Evolutionary conservation across 2,797 vertebrate genomes (phyloP).

Genomic region (Miichthys miiuy): DNA sequence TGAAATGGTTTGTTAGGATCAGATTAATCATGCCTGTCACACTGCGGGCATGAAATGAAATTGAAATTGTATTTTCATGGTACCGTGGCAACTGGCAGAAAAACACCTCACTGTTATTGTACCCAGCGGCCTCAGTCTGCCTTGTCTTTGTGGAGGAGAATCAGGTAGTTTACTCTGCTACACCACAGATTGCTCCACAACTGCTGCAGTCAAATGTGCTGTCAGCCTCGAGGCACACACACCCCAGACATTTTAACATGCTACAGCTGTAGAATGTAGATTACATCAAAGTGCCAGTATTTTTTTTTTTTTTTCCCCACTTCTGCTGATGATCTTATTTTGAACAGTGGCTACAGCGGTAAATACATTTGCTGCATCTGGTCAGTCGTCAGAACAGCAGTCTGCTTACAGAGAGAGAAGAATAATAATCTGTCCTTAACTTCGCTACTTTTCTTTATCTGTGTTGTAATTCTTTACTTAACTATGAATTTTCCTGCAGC

Average conservation of each 20-base stretch:
- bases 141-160: slow-evolving; percentile 34
- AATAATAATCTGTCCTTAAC: neutral
- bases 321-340: slow-evolving; percentile 31
- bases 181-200: slow-evolving; percentile 44
- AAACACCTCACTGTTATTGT: slow-evolving; percentile 22
- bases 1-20: slow-evolving; percentile 29
- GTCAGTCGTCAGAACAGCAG: slow-evolving; percentile 1
- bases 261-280: slow-evolving; percentile 45
- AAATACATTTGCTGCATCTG: slow-evolving; percentile 25
- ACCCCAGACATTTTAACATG: slow-evolving; percentile 37
- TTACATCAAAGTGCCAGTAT: slow-evolving; percentile 35
- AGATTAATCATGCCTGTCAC: slow-evolving; percentile 48
- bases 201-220: slow-evolving; percentile 49
- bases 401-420: neutral
- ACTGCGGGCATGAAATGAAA: slow-evolving; percentile 36
- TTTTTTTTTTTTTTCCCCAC: neutral
- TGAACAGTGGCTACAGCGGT: slow-evolving; percentile 14
- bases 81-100: slow-evolving; percentile 24
- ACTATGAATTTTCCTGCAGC: neutral
- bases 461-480: neutral
- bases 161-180: slow-evolving; percentile 55
- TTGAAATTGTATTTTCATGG: slow-evolving; percentile 42
- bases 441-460: neutral
- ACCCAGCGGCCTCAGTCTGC: slow-evolving; percentile 21
- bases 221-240: slow-evolving; percentile 44